These are phyloP conservation scores for Echinops telfairi DNA, from an alignment of 2,113 vertebrate species.

Conservation along the genomic window DNA sequence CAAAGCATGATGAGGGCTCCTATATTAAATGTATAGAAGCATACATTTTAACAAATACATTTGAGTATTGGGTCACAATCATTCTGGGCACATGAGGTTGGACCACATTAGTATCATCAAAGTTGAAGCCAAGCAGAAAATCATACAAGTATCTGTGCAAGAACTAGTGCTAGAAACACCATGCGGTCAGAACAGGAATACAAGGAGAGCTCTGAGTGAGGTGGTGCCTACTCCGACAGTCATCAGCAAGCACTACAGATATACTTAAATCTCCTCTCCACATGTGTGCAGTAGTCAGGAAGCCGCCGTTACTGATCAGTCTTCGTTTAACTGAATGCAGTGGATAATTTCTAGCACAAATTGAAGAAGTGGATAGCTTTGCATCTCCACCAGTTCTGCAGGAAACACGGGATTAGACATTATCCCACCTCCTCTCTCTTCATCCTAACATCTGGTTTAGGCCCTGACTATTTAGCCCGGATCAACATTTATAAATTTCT, in stretches of 20 bases:
- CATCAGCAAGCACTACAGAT: constrained; percentile 18
- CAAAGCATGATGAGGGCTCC: no score
- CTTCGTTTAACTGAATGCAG: constrained; percentile 20
- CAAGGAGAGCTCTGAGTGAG: constrained; percentile 8
- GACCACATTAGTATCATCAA: not conserved
- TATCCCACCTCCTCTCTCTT: not conserved
- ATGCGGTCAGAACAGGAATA: not conserved
- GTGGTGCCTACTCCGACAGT: not conserved
- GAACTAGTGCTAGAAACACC: not conserved
- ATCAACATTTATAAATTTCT: not conserved
- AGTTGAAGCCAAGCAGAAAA: not conserved
- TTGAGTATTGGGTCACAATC: constrained; percentile 22
- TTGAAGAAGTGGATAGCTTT: not conserved
- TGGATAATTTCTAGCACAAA: not conserved
- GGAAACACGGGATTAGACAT: not conserved
- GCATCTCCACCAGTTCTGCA: not conserved
- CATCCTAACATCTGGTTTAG: no score
- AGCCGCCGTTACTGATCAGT: not conserved
- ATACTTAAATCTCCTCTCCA: not conserved
- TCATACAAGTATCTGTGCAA: not conserved
- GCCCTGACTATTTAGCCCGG: no score
- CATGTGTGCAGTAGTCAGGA: not conserved
- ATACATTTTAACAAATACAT: not conserved
- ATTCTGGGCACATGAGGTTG: not conserved
- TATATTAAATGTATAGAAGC: not conserved